phyloP scores from a whole-genome alignment of 2,797 vertebrate genomes.

The Dromococcyx pavoninus region DNA sequence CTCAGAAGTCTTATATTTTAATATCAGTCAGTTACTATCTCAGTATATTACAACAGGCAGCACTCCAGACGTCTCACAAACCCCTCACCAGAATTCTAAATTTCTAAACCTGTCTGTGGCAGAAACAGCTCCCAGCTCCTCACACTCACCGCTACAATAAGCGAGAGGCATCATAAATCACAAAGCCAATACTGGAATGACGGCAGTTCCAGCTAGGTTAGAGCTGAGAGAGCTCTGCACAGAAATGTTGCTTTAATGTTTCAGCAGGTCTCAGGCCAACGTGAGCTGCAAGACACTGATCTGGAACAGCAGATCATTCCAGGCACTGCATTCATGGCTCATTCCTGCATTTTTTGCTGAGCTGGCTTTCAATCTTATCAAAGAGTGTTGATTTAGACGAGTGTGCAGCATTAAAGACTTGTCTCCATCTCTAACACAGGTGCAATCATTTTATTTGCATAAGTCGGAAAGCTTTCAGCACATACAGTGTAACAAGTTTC shows the following conservation, averaged over 20 bases:
- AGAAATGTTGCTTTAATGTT: not conserved
- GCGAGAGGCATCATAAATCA: not conserved
- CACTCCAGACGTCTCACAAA: not conserved
- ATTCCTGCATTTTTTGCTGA: not conserved
- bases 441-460: not conserved
- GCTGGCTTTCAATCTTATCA: not conserved
- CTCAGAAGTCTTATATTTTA: not conserved
- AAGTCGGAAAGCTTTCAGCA: not conserved
- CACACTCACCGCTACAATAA: rapidly evolving
- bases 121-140: not conserved
- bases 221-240: not conserved
- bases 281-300: not conserved
- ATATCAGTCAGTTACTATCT: slow-evolving; percentile 12
- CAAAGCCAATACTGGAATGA: not conserved
- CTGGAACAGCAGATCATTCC: not conserved
- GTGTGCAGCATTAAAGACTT: not conserved
- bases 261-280: not conserved
- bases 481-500: not conserved
- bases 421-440: not conserved
- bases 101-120: not conserved
- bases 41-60: not conserved
- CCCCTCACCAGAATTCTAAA: not conserved
- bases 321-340: not conserved
- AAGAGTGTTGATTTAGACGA: not conserved
- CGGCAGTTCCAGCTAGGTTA: not conserved